Evolutionary conservation across 2,888 invertebrate species (phyloP).

Genomic region (Phania funesta): DNA sequence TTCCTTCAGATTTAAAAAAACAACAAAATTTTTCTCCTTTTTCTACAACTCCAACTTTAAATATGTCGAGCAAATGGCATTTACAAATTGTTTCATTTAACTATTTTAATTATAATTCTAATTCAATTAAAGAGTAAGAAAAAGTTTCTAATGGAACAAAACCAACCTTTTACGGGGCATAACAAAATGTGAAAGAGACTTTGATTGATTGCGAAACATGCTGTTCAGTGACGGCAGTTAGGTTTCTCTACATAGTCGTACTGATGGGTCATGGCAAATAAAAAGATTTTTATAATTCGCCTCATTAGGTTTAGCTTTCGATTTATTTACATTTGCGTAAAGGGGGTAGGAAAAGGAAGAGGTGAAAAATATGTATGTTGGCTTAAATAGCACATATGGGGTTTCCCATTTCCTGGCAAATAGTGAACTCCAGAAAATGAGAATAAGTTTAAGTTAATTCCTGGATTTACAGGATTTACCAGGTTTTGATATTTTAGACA

Average conservation of each 20-base stretch:
- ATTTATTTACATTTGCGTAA: background rate
- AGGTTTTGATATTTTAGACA: too few species aligned
- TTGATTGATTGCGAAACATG: constrained; percentile 28
- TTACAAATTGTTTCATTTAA: constrained; percentile 14
- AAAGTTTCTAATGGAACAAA: constrained; percentile 18
- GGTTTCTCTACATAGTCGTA: background rate
- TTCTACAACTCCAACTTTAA: background rate
- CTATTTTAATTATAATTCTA: constrained; percentile 27
- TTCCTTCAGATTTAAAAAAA: background rate
- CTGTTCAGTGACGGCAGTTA: background rate
- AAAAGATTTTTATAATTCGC: background rate
- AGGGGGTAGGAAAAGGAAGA: background rate
- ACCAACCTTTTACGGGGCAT: background rate
- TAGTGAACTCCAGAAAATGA: too few species aligned
- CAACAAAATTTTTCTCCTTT: background rate
- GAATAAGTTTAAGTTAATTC: too few species aligned
- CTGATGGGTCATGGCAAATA: too few species aligned
- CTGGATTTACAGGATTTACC: too few species aligned
- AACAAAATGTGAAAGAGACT: background rate
- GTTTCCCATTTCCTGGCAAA: too few species aligned
- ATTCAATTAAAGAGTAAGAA: constrained; percentile 40
- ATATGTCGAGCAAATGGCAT: constrained; percentile 1
- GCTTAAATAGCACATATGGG: too few species aligned
- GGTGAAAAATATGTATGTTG: background rate
- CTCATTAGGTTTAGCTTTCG: background rate